phyloP scores from a whole-genome alignment of 1,140 invertebrate species.

The Battus philenor region DNA sequence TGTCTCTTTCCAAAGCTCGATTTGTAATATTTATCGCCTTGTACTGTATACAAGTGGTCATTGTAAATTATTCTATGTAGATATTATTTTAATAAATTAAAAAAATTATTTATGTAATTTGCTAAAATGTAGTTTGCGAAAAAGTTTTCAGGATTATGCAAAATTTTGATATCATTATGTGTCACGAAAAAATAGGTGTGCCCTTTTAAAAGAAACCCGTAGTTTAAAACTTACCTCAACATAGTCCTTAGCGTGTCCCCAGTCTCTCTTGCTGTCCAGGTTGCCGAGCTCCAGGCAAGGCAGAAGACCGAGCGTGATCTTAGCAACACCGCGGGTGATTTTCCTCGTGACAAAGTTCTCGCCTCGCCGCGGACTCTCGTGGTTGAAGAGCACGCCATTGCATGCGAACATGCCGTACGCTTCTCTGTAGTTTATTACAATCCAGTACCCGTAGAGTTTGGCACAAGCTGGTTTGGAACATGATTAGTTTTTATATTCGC shows the following conservation, averaged over 20 bases:
- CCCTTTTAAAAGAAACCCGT: too few species aligned
- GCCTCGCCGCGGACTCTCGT: conserved; percentile 97
- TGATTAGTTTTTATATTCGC: too few species aligned
- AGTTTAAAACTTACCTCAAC: conserved; percentile 92
- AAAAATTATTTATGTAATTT: too few species aligned
- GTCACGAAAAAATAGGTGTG: too few species aligned
- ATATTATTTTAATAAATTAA: too few species aligned
- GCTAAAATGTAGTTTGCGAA: too few species aligned
- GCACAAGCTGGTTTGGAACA: conserved; percentile 98
- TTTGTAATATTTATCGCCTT: too few species aligned
- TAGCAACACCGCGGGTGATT: conserved; percentile 97
- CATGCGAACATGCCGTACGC: conserved; percentile 98
- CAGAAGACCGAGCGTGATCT: conserved; percentile 93
- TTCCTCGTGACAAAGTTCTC: conserved; percentile 99
- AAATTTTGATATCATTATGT: too few species aligned
- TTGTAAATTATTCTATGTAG: too few species aligned
- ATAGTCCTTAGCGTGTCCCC: conserved; percentile 99
- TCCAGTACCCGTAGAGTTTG: conserved; percentile 99
- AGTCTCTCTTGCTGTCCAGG: conserved; percentile 96
- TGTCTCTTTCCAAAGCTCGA: too few species aligned
- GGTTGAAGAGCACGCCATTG: conserved; percentile 99
- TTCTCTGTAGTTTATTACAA: conserved; percentile 98
- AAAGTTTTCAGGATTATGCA: too few species aligned
- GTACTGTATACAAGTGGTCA: too few species aligned
- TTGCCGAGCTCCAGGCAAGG: conserved; percentile 95